Conservation (phyloP, 2,797 vertebrate genomes). For the Simalia tracyae region DNA sequence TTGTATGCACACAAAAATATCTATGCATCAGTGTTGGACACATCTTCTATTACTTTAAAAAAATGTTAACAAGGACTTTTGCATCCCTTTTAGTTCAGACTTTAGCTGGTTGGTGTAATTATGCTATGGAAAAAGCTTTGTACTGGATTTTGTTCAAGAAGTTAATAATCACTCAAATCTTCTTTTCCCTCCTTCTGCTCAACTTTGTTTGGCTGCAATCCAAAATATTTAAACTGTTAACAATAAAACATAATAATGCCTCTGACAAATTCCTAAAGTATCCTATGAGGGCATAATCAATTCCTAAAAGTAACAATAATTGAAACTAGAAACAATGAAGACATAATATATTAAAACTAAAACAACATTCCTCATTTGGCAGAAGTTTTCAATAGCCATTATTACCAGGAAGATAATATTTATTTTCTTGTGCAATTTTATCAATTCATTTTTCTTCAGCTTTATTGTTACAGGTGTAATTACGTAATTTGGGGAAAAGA, state of each 20-base stretch:
- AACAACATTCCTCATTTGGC: not conserved
- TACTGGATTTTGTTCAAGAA: not conserved
- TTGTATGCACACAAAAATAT: not conserved
- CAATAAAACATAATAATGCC: too few relatives aligned
- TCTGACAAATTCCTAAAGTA: too few relatives aligned
- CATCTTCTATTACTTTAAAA: not conserved
- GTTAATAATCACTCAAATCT: not conserved
- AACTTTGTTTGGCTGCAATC: not conserved
- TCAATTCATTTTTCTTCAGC: constrained; percentile 12
- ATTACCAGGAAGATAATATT: constrained; percentile 19
- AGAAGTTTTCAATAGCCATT: not conserved
- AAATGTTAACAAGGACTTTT: not conserved
- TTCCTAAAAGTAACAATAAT: not conserved
- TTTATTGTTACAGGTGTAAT: not conserved
- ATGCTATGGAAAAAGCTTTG: not conserved
- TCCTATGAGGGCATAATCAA: not conserved
- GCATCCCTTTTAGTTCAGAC: not conserved
- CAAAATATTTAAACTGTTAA: not conserved
- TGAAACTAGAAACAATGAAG: not conserved
- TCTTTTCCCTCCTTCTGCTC: not conserved
- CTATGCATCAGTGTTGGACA: not conserved
- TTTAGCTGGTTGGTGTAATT: not conserved
- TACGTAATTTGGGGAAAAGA: constrained; percentile 34
- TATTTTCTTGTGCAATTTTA: constrained; percentile 23
- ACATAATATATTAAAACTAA: not conserved